Base-by-base conservation (phyloP, 2,888 invertebrate species). In the Aporophyla lueneburgensis region DNA sequence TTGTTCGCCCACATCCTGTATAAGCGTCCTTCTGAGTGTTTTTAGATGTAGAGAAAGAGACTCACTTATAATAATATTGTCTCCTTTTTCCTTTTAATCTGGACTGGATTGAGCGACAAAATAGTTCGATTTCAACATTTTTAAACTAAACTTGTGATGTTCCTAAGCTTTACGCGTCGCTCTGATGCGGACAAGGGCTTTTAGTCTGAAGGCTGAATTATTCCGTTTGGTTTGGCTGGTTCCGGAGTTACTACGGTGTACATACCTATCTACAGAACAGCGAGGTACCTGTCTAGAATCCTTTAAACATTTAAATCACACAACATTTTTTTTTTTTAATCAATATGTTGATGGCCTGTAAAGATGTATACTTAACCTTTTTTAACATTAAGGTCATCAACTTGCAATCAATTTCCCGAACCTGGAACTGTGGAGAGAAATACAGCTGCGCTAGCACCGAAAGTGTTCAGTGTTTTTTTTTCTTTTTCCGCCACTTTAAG, bases 1-100 rank as follows among this genome's bases (percentile, higher is more conserved):
- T 75, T 75, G 54, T 81, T 65, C 65, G 59, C 76, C 65, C 59
- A 80, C 59, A 78, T 74, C 67, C 78, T 53, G 78, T 53, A 2
- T n/a, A n/a, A 40, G 71, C 40, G 27, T 70, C 14, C 14, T 53
- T 61, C 24, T 27, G 54, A 56, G 43, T 51, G 14, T 19, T 74
- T 76, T 24, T 56, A 51, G 54, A 43, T 67, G 51, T 33, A 56
- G 33, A 24, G 40, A 14, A 51, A 54, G 16, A 46, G 24, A 27
- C n/a, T 54, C 61, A 71, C 65, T 71, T 49, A 54, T 21, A 12
- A 43, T 33, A 43, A 51, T 65, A 7, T 19, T n/a, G 14, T 27
- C 6, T 27, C 10, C 21, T 21, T 51, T 46, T 16, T 73, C 24
- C 9, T 56, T n/a, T 14, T 24, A 1, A 33, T 58, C 24, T 73